These are phyloP conservation scores for Phodopus roborovskii DNA, from an alignment of 2,113 vertebrate species.

Conservation along the genomic window DNA sequence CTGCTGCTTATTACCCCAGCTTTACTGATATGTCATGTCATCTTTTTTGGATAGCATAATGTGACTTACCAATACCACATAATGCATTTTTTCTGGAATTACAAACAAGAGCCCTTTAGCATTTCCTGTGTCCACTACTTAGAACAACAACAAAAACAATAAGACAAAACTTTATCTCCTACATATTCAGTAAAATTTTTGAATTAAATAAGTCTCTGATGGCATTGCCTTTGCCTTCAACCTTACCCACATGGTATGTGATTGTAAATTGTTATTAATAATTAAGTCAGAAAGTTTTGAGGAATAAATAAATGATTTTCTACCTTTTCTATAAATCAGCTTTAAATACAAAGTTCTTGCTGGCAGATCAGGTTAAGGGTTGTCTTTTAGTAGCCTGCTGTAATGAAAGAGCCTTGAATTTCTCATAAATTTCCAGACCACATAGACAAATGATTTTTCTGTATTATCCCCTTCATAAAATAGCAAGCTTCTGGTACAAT, in stretches of 20 bases:
- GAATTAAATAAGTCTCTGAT: neutral
- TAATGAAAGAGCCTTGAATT: neutral
- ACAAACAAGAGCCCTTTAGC: neutral
- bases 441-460: neutral
- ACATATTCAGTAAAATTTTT: conserved; percentile 19
- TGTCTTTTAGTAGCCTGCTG: neutral
- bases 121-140: neutral
- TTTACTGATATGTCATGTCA: neutral
- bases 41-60: neutral
- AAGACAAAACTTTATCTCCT: neutral
- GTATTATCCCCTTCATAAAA: neutral
- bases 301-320: neutral
- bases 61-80: neutral
- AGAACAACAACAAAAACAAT: neutral
- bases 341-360: neutral
- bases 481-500: neutral
- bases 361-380: neutral
- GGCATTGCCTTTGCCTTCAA: neutral
- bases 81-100: conserved; percentile 17
- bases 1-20: neutral
- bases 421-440: neutral
- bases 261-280: conserved; percentile 37
- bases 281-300: neutral
- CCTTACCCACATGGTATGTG: neutral
- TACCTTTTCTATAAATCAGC: neutral